Percentiles rank a stretch among this genome's conserved stretches.
Conservation (phyloP, 2,888 invertebrate species). For the Leucozona laternaria region DNA sequence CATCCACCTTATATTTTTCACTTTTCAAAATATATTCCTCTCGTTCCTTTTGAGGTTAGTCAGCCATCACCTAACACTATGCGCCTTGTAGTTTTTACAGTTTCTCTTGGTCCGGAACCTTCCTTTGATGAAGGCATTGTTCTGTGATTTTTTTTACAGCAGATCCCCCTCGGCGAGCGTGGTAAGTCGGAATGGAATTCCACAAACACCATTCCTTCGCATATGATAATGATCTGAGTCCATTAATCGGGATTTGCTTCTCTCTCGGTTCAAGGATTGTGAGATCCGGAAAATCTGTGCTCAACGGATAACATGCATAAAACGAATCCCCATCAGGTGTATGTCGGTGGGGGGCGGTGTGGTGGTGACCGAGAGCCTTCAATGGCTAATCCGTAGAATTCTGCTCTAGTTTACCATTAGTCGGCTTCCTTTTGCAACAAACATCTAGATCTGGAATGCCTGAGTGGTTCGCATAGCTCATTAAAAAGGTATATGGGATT, state of each 20-base stretch:
- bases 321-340: constrained; percentile 16
- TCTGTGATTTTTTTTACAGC: constrained; percentile 27
- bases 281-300: constrained; percentile 58
- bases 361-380: constrained; percentile 11
- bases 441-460: constrained; percentile 22
- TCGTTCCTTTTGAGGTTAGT: constrained; percentile 3
- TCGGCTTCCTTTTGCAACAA: background rate
- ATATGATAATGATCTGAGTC: constrained; percentile 50
- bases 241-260: constrained; percentile 56
- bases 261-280: constrained; percentile 20
- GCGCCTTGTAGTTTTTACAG: background rate
- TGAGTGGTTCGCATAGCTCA: constrained; percentile 31
- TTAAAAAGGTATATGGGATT: constrained; percentile 38
- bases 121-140: constrained; percentile 24
- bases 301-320: constrained; percentile 51
- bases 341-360: background rate
- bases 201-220: constrained; percentile 7
- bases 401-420: background rate
- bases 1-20: constrained; percentile 2
- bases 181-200: background rate
- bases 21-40: background rate
- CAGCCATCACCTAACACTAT: constrained; percentile 2
- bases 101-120: background rate
- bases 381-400: constrained; percentile 13
- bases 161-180: background rate